Evolutionary conservation across 2,888 invertebrate genomes (phyloP), one percentile per base, ranked within the genome.

Genomic region (Conchocele bisecta): DNA sequence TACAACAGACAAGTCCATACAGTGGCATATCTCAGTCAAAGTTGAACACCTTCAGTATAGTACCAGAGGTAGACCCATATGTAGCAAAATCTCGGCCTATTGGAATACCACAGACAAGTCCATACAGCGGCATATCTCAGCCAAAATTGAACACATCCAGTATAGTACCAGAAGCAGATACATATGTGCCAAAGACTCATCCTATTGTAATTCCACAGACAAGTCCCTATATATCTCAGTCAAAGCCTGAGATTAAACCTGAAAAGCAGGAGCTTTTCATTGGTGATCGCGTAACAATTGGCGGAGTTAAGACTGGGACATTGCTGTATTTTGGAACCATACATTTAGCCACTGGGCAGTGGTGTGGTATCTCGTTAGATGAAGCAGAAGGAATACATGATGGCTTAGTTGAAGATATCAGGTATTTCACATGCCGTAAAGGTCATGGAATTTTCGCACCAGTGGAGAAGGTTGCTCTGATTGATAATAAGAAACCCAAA

Each of bases 351-450:
- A 90, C 91, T 13, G 93, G 93, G 3, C 71, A 92, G 22, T 95
- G 94, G 93, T 94, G 94, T 89, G 94, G 94, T 9, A 91, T 94
- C 48, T 94, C 94, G 88, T 89, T 94, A 59, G 91, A 92, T 61
- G 91, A 92, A 46, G 90, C 93, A 5, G 92, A 92, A 68, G 94
- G 94, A 22, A 93, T 93, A 83, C 93, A 94, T 90, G 93, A 94
- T 91, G 94, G 94, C 44, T 89, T 92, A 42, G 93, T 94, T 13
- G 91, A 93, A 69, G 94, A 94, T 13, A 92, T 93, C 44, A 92
- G 93, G 17, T 95, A 95, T 88, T 95, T 95, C 89, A 90, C 90
- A 13, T 94, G 94, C 88, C 89, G 91, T 24, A 92, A 92, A 6
- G 91, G 91, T 48, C 92, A 93, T 85, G 94, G 94, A 15, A 92